Conservation (phyloP, 1,140 invertebrate species). For the Bradynema listronoti region DNA sequence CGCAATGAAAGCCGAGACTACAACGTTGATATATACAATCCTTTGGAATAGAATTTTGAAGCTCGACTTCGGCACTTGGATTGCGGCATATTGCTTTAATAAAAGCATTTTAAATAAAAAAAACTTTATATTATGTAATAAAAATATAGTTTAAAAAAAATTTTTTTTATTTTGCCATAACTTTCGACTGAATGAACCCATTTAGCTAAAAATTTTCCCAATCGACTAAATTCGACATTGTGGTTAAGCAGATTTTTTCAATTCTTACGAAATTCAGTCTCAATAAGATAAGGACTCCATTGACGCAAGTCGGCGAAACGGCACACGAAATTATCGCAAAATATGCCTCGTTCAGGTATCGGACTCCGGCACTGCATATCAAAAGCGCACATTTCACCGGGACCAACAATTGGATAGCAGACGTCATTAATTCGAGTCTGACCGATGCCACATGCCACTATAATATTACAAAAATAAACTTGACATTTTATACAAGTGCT, state of each 20-base stretch:
- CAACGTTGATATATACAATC: constrained; percentile 41
- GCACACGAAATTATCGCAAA: constrained; percentile 30
- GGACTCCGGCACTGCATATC: constrained; percentile 33
- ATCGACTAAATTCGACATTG: background rate
- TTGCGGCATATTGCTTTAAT: constrained; percentile 34
- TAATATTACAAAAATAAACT: too few species aligned
- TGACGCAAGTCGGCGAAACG: background rate
- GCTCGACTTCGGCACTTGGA: constrained; percentile 31
- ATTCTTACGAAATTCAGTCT: constrained; percentile 16
- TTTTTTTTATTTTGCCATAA: background rate
- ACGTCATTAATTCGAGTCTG: constrained; percentile 36
- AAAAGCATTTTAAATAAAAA: too few species aligned
- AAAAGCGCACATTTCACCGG: constrained; percentile 30
- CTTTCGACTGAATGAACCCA: too few species aligned
- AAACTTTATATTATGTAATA: too few species aligned
- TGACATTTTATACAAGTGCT: too few species aligned
- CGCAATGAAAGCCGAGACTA: constrained; percentile 35
- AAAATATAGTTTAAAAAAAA: constrained; percentile 7
- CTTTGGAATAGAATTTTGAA: constrained; percentile 26
- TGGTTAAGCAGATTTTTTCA: constrained; percentile 2
- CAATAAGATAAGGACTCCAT: background rate
- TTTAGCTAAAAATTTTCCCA: too few species aligned
- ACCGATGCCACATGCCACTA: constrained; percentile 21
- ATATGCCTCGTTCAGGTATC: constrained; percentile 14
- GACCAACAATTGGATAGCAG: constrained; percentile 26